Base-by-base conservation (phyloP, 1,140 invertebrate genomes). In the Bathynomus jamesi region DNA sequence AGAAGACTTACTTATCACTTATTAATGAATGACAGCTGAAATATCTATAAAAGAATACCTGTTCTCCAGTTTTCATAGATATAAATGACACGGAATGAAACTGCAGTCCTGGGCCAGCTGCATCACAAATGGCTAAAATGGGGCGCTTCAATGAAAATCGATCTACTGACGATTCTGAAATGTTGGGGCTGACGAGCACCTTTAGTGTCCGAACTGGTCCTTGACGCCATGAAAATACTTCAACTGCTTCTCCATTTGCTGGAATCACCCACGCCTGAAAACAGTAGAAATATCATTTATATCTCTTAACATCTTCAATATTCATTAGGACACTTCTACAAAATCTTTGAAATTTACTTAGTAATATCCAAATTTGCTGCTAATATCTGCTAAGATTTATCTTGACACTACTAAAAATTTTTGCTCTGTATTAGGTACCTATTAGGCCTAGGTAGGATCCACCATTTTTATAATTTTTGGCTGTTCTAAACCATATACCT, bases 21-120 rank as follows among this genome's bases (percentile, higher is more conserved):
- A n/a, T n/a, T n/a, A n/a, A n/a, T n/a, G n/a, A n/a, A n/a, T n/a
- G n/a, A n/a, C n/a, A n/a, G n/a, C n/a, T n/a, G n/a, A n/a, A n/a
- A n/a, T n/a, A n/a, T n/a, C n/a, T n/a, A n/a, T n/a, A n/a, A n/a
- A n/a, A n/a, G n/a, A n/a, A n/a, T 77, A 93, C 91, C 85, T 93
- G 89, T 80, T 95, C 94, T 60, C 93, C 94, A 71, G 89, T 91
- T 78, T 89, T 88, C 5, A 99, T 84, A 0, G 95, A 98, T 64
- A 97, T 85, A 81, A 98, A 95, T 78, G 89, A 93, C 10, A 97
- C 87, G 29, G 90, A 88, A 83, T 91, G 93, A 79, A 91, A 96
- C 72, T 91, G 89, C 30, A 91, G 88, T 70, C 90, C 89, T 63
- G 91, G 87, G 75, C 89, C 87, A 74, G 87, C 75, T 71, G 73